Evolutionary conservation across 2,888 invertebrate genomes (phyloP).

Genomic region (Smittia sp.): DNA sequence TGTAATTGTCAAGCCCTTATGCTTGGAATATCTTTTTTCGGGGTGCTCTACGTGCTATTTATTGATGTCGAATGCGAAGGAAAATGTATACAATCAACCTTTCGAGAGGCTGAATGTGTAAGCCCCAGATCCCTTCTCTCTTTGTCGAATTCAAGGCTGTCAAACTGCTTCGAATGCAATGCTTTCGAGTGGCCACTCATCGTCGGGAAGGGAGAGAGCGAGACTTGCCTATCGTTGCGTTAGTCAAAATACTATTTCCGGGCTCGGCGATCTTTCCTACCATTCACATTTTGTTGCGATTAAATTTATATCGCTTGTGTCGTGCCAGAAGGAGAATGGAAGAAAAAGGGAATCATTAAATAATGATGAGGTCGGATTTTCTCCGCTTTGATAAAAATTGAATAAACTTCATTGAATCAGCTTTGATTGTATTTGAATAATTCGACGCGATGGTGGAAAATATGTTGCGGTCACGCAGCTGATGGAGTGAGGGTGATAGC

Average conservation of each 20-base stretch:
- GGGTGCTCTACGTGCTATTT: conserved; percentile 10
- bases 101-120: neutral
- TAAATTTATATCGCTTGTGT: conserved; percentile 19
- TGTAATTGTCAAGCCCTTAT: conserved; percentile 20
- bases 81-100: conserved; percentile 28
- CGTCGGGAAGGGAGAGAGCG: neutral
- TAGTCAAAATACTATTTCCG: conserved; percentile 37
- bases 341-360: conserved; percentile 34
- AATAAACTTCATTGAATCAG: conserved; percentile 26
- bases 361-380: conserved; percentile 35
- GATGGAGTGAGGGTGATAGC: neutral
- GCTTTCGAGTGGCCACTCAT: conserved; percentile 32
- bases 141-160: conserved; percentile 31
- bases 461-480: neutral
- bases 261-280: neutral
- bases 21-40: conserved; percentile 18
- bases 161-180: conserved; percentile 38
- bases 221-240: conserved; percentile 17
- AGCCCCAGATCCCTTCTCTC: neutral
- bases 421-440: neutral
- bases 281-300: neutral
- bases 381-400: conserved; percentile 35
- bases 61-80: neutral
- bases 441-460: neutral
- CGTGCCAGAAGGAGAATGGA: neutral